Evolutionary conservation across 2,888 invertebrate species (phyloP), one percentile per base, ranked within the genome.

Genomic region (Meta bourneti): DNA sequence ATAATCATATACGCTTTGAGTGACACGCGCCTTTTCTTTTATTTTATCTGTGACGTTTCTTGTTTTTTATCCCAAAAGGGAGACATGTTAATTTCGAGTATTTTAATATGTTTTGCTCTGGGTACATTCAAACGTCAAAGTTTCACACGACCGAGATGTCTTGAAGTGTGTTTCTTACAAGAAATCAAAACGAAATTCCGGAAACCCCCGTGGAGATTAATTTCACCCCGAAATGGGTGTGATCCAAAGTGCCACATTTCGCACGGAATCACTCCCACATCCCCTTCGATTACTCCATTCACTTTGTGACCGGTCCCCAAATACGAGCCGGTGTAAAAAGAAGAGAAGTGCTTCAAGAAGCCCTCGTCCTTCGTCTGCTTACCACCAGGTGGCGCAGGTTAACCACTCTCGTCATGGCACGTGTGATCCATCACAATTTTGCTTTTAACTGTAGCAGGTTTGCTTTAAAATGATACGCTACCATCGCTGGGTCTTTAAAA

Each of bases 401-500:
- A 80, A 86, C 89, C 71, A 78, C 72, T 78, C 78, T 91, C 82
- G 91, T 87, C 82, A 84, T 71, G 61, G 75, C 91, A 88, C 77
- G 84, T 81, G 88, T 89, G 80, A 92, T 92, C 92, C 89, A 92
- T 92, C 92, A 92, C 92, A 81, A 92, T 92, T 89, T 92, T 82
- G 92, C 89, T 89, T 92, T 89, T 91, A 86, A 92, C 92, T 89
- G 72, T 86, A 89, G 79, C 92, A 92, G 89, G 85, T 92, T 92
- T 81, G 89, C 92, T 92, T 81, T 89, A 52, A 79, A 92, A 89
- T 89, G 89, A 92, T 92, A 92, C 81, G 92, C 92, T 78, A 77
- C 81, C 79, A 81, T 69, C 83, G 80, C 75, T 19, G 72, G 69
- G 81, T 77, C 83, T 80, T 90, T 91, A 88, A 88, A 90, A n/a